Evolutionary conservation across 2,113 vertebrate genomes (phyloP), one percentile per base, ranked within the genome.

Genomic region (Oreochromis spilurus): DNA sequence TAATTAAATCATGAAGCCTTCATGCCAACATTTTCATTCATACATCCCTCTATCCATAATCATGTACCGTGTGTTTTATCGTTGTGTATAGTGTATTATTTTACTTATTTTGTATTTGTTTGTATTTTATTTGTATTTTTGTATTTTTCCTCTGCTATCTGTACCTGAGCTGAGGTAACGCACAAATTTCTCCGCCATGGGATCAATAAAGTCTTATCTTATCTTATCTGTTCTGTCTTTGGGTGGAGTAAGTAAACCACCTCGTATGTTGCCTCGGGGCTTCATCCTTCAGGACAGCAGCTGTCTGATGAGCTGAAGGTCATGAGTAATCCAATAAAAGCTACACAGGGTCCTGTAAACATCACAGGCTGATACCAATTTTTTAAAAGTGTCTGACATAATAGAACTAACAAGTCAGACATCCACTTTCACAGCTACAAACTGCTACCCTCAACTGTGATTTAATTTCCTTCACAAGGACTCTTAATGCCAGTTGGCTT

Each of bases 361-460:
- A 88, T 34, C 8, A 36, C 55, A 60, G 57, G 21, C 17, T 36
- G 55, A 60, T 72, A 48, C 50, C 14, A 72, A 9, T 79, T 87
- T 21, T 82, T 11, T 16, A 70, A 57, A 77, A 79, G 17, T 67
- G 57, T 60, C 36, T 79, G 43, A 83, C 36, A 83, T 70, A 77
- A 60, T 12, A 83, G 16, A 80, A 17, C 10, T 50, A 11, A 54
- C 26, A 85, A 87, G 34, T 91, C 29, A 31, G 45, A 52, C 26
- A 50, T 87, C 11, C 57, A 70, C 55, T 57, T 65, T 87, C n/a
- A 84, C 87, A 90, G 60, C 60, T 43, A 34, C 14, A 26, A 43
- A n/a, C 21, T 81, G 80, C 58, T 65, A 81, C 53, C 50, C 67
- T 84, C 50, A 89, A 83, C 65, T 84, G 84, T 58, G 84, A 88